phyloP scores from a whole-genome alignment of 2,888 invertebrate species.

The Enchytraeus crypticus region DNA sequence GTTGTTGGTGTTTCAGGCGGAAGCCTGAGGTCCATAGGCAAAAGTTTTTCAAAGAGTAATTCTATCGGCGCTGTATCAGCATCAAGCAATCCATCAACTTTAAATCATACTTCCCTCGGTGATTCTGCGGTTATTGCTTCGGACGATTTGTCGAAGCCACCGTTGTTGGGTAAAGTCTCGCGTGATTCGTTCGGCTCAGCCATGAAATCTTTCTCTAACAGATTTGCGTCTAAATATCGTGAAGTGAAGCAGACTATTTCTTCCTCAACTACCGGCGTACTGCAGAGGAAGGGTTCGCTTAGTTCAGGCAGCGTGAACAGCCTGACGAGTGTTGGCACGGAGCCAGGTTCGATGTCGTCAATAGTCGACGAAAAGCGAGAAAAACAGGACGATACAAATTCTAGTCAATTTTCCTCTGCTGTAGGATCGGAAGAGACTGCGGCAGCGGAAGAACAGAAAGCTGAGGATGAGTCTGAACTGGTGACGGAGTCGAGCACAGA shows the following conservation, averaged over 20 bases:
- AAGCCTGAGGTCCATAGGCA: too few relatives aligned
- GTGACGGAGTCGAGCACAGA: neutral
- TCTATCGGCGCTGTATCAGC: too few relatives aligned
- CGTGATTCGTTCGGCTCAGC: constrained; percentile 21
- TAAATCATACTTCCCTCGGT: neutral
- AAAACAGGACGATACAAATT: too few relatives aligned
- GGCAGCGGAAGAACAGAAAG: neutral
- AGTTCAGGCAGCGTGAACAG: constrained; percentile 10
- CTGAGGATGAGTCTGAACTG: too few relatives aligned
- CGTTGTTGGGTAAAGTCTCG: too few relatives aligned
- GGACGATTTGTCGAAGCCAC: too few relatives aligned
- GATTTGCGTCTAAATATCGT: constrained; percentile 32
- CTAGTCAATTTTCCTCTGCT: too few relatives aligned
- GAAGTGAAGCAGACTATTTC: constrained; percentile 42
- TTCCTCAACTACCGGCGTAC: constrained; percentile 33
- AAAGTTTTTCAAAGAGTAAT: too few relatives aligned
- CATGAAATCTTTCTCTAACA: constrained; percentile 11
- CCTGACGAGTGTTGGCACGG: neutral
- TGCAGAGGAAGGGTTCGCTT: neutral
- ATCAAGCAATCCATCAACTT: neutral
- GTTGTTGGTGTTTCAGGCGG: too few relatives aligned
- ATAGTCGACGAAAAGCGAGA: too few relatives aligned
- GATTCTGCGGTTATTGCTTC: neutral
- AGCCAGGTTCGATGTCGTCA: neutral
- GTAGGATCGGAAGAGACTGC: too few relatives aligned